These are phyloP conservation scores for Gila orcuttii DNA, from an alignment of 2,113 vertebrate species.

Conservation along the genomic window DNA sequence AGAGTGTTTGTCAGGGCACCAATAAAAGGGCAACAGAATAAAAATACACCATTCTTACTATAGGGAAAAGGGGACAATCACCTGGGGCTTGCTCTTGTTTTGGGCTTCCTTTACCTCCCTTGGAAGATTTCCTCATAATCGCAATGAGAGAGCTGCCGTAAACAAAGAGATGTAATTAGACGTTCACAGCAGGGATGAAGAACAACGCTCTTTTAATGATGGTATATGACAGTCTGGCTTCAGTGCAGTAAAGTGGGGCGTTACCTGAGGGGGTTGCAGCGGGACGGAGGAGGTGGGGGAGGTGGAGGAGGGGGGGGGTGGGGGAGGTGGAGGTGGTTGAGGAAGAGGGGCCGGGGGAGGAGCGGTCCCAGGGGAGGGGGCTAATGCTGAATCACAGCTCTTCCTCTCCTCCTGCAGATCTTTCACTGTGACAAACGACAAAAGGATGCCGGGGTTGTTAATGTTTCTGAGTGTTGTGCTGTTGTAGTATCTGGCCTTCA, in stretches of 20 bases:
- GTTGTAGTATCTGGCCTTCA: neutral
- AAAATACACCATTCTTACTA: neutral
- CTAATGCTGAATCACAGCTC: conserved; percentile 48
- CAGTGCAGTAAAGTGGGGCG: conserved; percentile 39
- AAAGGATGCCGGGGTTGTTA: neutral
- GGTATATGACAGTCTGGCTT: neutral
- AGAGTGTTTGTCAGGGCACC: neutral
- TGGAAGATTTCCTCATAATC: conserved; percentile 82
- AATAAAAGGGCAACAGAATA: neutral
- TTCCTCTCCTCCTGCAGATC: conserved; percentile 71
- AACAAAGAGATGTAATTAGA: conserved; percentile 3
- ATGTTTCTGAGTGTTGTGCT: neutral
- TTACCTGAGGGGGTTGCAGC: conserved; percentile 83
- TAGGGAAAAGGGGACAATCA: conserved; percentile 45
- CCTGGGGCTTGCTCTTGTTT: conserved; percentile 74
- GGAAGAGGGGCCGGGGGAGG: conserved; percentile 72
- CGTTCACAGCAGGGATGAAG: neutral
- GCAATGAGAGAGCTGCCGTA: conserved; percentile 77
- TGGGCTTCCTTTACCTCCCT: conserved; percentile 70
- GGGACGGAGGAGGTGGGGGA: conserved; percentile 74
- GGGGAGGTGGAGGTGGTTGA: conserved; percentile 73
- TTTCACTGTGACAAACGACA: conserved; percentile 64
- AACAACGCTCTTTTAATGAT: neutral
- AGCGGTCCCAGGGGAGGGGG: conserved; percentile 65
- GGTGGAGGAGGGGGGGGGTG: conserved; percentile 75